Percentiles rank a stretch among this genome's conserved stretches.
Conservation (phyloP, 2,888 invertebrate genomes). For the Drosophila aldrichi region DNA sequence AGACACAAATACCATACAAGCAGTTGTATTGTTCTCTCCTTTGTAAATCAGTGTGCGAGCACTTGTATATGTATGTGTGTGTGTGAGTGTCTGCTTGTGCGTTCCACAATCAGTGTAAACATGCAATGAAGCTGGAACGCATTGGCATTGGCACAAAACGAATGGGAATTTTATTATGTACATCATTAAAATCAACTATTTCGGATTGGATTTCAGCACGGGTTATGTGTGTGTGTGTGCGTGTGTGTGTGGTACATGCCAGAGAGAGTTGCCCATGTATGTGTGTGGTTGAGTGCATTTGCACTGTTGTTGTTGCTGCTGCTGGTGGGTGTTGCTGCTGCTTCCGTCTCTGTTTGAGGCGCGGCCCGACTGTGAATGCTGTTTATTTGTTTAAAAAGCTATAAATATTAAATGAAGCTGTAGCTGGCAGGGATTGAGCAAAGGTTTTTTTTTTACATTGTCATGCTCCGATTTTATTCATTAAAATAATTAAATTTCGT, state of each 20-base stretch:
- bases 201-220: conserved; percentile 73
- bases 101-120: conserved; percentile 75
- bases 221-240: conserved; percentile 25
- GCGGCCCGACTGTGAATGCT: conserved; percentile 65
- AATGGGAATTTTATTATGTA: conserved; percentile 85
- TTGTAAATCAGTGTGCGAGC: conserved; percentile 69
- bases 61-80: conserved; percentile 32
- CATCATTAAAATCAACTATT: conserved; percentile 85
- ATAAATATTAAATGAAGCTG: conserved; percentile 82
- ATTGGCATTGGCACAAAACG: conserved; percentile 84
- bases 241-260: conserved; percentile 32
- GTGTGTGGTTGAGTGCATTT: conserved; percentile 74
- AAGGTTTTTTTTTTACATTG: conserved; percentile 26
- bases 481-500: conserved; percentile 66
- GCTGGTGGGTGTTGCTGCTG: conserved; percentile 54
- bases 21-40: conserved; percentile 45
- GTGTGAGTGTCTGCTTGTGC: conserved; percentile 11
- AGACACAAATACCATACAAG: conserved; percentile 7
- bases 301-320: conserved; percentile 34
- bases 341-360: conserved; percentile 39
- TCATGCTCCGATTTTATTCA: conserved; percentile 41
- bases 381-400: conserved; percentile 85
- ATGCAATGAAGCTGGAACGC: conserved; percentile 73
- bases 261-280: conserved; percentile 5
- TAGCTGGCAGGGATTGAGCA: conserved; percentile 43